A percentile compares a stretch with the other conserved stretches of the same genome.
These are phyloP conservation scores for Drosophila malerkotliana DNA, from an alignment of 1,140 invertebrate genomes.

Conservation along the genomic window DNA sequence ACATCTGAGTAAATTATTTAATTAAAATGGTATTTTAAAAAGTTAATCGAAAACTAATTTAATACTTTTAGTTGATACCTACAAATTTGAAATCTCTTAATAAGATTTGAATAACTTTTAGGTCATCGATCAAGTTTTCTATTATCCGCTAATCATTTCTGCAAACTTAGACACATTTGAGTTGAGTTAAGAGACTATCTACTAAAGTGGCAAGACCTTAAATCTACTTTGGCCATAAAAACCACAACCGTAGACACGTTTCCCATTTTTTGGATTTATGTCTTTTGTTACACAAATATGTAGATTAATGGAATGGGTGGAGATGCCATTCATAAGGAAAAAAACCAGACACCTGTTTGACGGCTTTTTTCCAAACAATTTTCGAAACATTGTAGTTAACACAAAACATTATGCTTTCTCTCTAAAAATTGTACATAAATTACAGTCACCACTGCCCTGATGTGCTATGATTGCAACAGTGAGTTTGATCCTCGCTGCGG, in stretches of 20 bases:
- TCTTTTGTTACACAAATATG: background rate
- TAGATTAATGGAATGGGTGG: background rate
- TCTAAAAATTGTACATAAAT: background rate
- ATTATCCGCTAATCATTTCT: background rate
- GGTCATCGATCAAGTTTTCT: background rate
- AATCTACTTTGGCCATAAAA: background rate
- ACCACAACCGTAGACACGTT: background rate
- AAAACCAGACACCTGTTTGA: background rate
- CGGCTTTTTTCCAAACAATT: background rate
- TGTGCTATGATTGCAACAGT: constrained; percentile 94
- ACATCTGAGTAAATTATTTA: background rate
- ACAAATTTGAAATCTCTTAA: background rate
- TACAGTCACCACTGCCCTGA: constrained; percentile 84
- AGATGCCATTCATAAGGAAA: background rate
- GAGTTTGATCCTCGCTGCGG: constrained; percentile 93
- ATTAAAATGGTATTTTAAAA: background rate
- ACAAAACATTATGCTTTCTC: background rate
- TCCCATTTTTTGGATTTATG: background rate
- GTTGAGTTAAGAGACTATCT: background rate
- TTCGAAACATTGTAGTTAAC: too few relatives aligned
- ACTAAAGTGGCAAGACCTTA: too few relatives aligned
- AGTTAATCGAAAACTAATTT: too few relatives aligned
- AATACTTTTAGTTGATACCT: too few relatives aligned
- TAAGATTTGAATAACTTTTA: background rate
- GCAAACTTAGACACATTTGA: background rate